Evolutionary conservation across 2,113 vertebrate genomes (phyloP).

Genomic region (Lepus americanus): DNA sequence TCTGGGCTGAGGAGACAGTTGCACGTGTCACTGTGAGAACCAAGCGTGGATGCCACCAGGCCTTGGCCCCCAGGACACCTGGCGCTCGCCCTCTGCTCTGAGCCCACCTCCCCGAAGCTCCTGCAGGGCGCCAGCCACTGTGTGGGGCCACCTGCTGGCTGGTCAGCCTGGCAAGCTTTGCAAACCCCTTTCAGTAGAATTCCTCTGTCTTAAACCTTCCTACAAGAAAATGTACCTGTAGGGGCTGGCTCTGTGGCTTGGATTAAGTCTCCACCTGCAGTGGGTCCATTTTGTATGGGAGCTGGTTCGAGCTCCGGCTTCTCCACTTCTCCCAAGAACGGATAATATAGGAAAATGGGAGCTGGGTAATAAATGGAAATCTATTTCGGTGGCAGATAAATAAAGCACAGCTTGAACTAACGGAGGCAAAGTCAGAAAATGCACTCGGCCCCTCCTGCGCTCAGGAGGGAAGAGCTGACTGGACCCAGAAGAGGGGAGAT

Average conservation of each 20-base stretch:
- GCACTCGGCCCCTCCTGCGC: rapidly evolving
- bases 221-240: not conserved
- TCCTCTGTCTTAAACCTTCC: not conserved
- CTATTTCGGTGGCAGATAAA: not conserved
- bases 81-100: rapidly evolving
- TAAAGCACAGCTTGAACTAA: not conserved
- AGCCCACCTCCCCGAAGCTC: rapidly evolving
- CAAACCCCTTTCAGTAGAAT: not conserved
- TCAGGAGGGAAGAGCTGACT: not conserved
- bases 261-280: no score
- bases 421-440: not conserved
- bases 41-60: not conserved
- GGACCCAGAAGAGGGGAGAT: no score
- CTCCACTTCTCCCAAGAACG: not conserved
- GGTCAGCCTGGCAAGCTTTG: not conserved
- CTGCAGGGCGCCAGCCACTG: rapidly evolving
- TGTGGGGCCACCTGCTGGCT: rapidly evolving
- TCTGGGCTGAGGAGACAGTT: not conserved
- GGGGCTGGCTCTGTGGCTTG: no score
- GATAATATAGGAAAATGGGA: not conserved
- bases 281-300: no score
- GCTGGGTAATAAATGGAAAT: not conserved
- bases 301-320: no score
- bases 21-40: not conserved
- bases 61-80: rapidly evolving